These are phyloP conservation scores for Calosoma granatense DNA, from an alignment of 1,140 invertebrate genomes.

Conservation along the genomic window DNA sequence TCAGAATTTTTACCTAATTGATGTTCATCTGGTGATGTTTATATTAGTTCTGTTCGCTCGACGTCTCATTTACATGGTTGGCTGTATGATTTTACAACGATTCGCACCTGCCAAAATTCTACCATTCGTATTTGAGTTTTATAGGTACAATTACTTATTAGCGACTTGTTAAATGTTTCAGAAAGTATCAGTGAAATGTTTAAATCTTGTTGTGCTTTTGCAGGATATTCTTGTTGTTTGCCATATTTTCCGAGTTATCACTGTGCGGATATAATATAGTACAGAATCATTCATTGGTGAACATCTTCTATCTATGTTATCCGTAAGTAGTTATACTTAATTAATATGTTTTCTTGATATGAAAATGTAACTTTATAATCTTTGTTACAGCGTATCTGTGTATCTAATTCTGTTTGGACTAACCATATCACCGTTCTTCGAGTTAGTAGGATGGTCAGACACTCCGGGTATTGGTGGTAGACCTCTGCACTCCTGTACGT, in stretches of 20 bases:
- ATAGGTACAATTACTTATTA: slow-evolving; percentile 3
- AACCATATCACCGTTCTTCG: slow-evolving; percentile 58
- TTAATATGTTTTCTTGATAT: slow-evolving; percentile 7
- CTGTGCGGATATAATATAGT: slow-evolving; percentile 65
- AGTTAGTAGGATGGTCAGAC: slow-evolving; percentile 39
- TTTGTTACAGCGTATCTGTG: slow-evolving; percentile 55
- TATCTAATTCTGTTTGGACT: slow-evolving; percentile 80
- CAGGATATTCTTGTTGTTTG: slow-evolving; percentile 25
- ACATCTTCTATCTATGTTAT: slow-evolving; percentile 74
- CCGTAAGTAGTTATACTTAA: slow-evolving; percentile 63
- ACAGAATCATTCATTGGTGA: slow-evolving; percentile 56
- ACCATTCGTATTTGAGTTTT: slow-evolving; percentile 5
- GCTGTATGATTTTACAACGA: slow-evolving; percentile 25
- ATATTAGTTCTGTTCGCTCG: slow-evolving; percentile 68
- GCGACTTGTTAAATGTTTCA: no score
- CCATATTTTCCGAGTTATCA: slow-evolving; percentile 40
- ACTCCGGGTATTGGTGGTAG: slow-evolving; percentile 30
- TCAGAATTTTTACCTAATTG: slow-evolving; percentile 93
- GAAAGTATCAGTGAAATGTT: no score
- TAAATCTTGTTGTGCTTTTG: no score
- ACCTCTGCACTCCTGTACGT: slow-evolving; percentile 54
- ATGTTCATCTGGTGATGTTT: slow-evolving; percentile 73
- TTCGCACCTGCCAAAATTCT: slow-evolving; percentile 20
- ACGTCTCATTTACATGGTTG: slow-evolving; percentile 55
- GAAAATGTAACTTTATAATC: slow-evolving; percentile 15